Base-by-base conservation (phyloP, 30 jellyfish, hydroid and myxozoan genomes). In the Cassiopea xamachana region DNA sequence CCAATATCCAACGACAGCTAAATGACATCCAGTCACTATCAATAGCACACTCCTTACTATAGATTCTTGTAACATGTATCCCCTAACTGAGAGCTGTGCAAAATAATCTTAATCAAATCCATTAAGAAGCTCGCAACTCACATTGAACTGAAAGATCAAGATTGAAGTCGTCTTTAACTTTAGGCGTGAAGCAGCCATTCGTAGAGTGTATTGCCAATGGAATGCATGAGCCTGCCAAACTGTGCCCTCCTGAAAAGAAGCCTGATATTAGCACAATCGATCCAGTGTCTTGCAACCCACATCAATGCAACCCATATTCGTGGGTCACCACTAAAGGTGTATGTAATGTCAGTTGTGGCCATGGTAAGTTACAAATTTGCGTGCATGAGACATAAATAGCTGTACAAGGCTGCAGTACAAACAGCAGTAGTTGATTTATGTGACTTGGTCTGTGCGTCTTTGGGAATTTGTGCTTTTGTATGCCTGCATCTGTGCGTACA, bases 291-390 rank as follows among this genome's bases (percentile, higher is more conserved):
- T 93, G 98, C 75, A 85, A 89, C 69, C 51, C 90, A 0, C 93
- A 85, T 5, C 60, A 83, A 60, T 93, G 98, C 79, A 55, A 83
- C n/a, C 71, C 81, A 1, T 88, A 93, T 85, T 78, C 74, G 15
- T 93, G 97, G 97, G 67, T n/a, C 18, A 64, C 51, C 7, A 17
- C 48, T 2, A 87, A 92, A 69, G 88, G 96, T n/a, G 85, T 50
- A 5, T 92, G 98, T 69, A 92, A 93, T 64, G 98, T 87, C 50
- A 92, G 93, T 14, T 92, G 98, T 75, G 98, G 98, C 67, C 73
- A n/a, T 1, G 97, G 97, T 91, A 14, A 75, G 27, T 75, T 1
- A 6, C 6, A 58, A 16, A 73, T 73, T 73, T 7, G 81, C 44
- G 55, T 46, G 17, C 17, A 7, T 17, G 14, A 69, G 64, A 9